Percentiles rank a stretch among this genome's conserved stretches.
Conservation (phyloP, 2,797 vertebrate genomes). For the Gallinago solitaria region DNA sequence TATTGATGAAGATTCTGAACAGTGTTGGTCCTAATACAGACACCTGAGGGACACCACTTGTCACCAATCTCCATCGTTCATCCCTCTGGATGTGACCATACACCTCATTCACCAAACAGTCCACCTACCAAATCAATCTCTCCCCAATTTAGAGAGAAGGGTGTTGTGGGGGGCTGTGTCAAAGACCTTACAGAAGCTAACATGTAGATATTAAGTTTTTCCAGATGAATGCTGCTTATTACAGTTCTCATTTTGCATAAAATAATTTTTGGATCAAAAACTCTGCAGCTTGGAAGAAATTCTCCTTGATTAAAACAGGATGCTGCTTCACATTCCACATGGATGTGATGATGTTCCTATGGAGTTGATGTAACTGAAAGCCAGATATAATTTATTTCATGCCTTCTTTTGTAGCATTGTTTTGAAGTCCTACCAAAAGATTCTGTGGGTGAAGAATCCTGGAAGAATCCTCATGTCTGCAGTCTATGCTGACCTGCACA, state of each 20-base stretch:
- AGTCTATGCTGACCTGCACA: conserved; percentile 8
- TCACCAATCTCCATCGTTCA: not conserved
- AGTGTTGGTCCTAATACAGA: not conserved
- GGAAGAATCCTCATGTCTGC: not conserved
- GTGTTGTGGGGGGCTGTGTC: not conserved
- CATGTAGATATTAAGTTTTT: not conserved
- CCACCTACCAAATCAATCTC: not conserved
- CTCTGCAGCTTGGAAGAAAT: conserved; percentile 6
- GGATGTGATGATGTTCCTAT: not conserved
- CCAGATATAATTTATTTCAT: conserved; percentile 30
- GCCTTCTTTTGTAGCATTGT: not conserved
- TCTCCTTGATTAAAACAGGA: conserved; percentile 43
- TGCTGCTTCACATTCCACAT: not conserved
- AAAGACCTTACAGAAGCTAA: not conserved
- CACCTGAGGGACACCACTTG: not conserved
- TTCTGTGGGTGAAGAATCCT: not conserved
- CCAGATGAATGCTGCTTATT: not conserved
- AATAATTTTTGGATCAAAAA: not conserved
- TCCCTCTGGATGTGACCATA: not conserved
- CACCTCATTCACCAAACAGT: not conserved
- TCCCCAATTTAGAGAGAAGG: not conserved
- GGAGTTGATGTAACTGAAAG: not conserved
- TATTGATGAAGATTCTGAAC: not conserved
- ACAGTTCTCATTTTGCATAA: not conserved
- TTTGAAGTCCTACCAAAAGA: not conserved